phyloP scores from a whole-genome alignment of 2,888 invertebrate species.

The Lochmaea crataegi region DNA sequence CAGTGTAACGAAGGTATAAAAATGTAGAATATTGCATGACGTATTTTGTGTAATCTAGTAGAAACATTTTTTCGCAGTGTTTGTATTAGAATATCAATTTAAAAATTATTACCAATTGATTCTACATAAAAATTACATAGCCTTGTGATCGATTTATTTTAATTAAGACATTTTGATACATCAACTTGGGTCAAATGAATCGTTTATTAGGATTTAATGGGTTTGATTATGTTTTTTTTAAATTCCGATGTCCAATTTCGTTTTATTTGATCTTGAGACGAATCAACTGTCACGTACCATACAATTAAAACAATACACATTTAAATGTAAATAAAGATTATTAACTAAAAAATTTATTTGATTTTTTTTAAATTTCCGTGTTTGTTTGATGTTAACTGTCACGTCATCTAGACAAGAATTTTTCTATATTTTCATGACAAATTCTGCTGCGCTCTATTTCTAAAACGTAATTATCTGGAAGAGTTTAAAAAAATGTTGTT shows the following conservation, averaged over 20 bases:
- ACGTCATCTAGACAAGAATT: too few relatives aligned
- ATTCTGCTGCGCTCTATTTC: neutral
- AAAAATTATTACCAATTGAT: neutral
- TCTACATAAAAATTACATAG: neutral
- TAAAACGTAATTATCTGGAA: neutral
- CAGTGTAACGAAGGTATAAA: too few relatives aligned
- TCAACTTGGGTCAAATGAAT: neutral
- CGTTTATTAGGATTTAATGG: slow-evolving; percentile 4
- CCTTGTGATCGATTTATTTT: slow-evolving; percentile 9
- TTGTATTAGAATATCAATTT: neutral
- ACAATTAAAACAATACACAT: neutral
- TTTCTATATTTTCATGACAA: neutral
- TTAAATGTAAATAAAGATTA: too few relatives aligned
- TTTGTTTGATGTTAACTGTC: too few relatives aligned
- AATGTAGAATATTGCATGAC: too few relatives aligned
- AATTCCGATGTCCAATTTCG: neutral
- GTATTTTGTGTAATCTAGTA: too few relatives aligned
- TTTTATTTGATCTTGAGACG: neutral
- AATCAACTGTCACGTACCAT: neutral
- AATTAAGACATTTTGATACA: neutral
- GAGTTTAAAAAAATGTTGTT: neutral
- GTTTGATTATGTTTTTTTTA: neutral
- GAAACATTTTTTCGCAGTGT: neutral
- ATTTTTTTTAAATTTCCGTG: too few relatives aligned
- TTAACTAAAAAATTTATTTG: too few relatives aligned